Evolutionary conservation across 2,113 vertebrate genomes (phyloP).

Genomic region (human): GRCh38 chr15:93331001-93331500

Average conservation of each 20-base stretch:
- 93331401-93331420: background rate
- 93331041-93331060: too few relatives aligned
- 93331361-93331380: background rate
- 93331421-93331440: background rate
- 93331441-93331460: background rate
- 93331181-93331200: background rate
- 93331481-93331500: background rate
- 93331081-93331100: background rate
- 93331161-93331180: background rate
- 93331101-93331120: background rate
- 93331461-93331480: background rate
- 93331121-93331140: background rate
- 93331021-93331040: too few relatives aligned
- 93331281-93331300: background rate
- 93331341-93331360: background rate
- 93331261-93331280: background rate
- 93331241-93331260: background rate
- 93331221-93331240: background rate
- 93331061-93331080: background rate
- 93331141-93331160: background rate
- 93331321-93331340: background rate
- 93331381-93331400: background rate
- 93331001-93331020: too few relatives aligned
- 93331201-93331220: background rate
- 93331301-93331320: background rate